Conservation (phyloP, 2,888 invertebrate genomes). For the Furcula furcula region DNA sequence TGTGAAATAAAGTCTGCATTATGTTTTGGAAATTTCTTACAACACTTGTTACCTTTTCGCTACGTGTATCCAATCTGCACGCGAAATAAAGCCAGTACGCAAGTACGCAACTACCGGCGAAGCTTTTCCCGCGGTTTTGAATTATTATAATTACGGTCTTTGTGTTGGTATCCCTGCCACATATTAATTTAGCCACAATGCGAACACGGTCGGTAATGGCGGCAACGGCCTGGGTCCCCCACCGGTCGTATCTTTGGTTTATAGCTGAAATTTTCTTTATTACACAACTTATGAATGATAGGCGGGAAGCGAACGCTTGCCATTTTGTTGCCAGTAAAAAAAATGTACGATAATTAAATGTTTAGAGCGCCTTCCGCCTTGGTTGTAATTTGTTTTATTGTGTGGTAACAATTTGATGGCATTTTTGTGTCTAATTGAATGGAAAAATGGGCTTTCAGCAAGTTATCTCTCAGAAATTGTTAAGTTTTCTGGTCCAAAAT, state of each 20-base stretch:
- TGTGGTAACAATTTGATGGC: too few relatives aligned
- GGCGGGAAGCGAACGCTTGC: not conserved
- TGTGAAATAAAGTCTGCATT: too few relatives aligned
- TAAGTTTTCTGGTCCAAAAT: too few relatives aligned
- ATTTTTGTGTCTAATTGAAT: too few relatives aligned
- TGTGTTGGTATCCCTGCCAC: conserved; percentile 10
- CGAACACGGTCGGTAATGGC: conserved; percentile 33
- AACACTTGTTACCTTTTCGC: too few relatives aligned
- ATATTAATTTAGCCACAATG: conserved; percentile 30
- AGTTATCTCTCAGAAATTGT: too few relatives aligned
- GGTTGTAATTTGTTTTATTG: not conserved
- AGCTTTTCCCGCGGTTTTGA: not conserved
- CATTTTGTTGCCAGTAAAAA: not conserved
- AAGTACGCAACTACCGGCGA: too few relatives aligned
- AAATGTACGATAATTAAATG: conserved; percentile 1
- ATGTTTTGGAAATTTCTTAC: too few relatives aligned
- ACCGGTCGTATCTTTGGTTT: conserved; percentile 19
- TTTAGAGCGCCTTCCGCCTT: not conserved
- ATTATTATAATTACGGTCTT: not conserved
- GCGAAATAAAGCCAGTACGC: too few relatives aligned
- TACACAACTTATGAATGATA: conserved; percentile 26
- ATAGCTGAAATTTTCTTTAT: conserved; percentile 30
- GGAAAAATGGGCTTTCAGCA: too few relatives aligned
- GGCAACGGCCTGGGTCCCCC: conserved; percentile 14
- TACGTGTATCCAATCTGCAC: too few relatives aligned